Percentiles rank a stretch among this genome's conserved stretches.
Evolutionary conservation across 2,888 invertebrate species (phyloP).

Genomic region (Cerceris ruficornis): DNA sequence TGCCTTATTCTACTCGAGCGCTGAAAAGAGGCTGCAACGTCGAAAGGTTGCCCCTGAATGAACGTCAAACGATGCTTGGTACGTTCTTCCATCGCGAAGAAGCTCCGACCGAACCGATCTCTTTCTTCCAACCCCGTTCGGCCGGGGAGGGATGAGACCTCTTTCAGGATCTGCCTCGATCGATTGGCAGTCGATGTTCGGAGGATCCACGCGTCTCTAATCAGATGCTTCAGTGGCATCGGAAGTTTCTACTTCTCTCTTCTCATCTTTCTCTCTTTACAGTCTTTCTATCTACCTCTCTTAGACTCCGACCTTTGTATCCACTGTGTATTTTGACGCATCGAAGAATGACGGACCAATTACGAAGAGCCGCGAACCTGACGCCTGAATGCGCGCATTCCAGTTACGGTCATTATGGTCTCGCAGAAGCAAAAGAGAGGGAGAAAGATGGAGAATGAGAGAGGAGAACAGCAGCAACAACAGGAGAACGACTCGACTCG

Average conservation of each 20-base stretch:
- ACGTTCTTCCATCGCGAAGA: constrained; percentile 16
- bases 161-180: constrained; percentile 16
- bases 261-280: not conserved
- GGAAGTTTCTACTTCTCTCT: constrained; percentile 15
- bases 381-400: constrained; percentile 66
- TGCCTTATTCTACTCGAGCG: constrained; percentile 61
- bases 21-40: constrained; percentile 69
- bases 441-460: not conserved
- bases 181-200: constrained; percentile 22
- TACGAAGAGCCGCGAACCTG: constrained; percentile 60
- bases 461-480: not conserved
- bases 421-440: not conserved
- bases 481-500: not conserved
- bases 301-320: constrained; percentile 17
- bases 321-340: constrained; percentile 67
- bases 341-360: constrained; percentile 71
- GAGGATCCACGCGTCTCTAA: constrained; percentile 67
- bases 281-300: not conserved
- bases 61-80: constrained; percentile 71
- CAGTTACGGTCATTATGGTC: constrained; percentile 65
- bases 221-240: constrained; percentile 63
- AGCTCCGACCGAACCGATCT: not conserved
- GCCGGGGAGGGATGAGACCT: not conserved
- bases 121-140: not conserved
- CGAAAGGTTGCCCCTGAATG: constrained; percentile 71